phyloP scores from a whole-genome alignment of 2,113 vertebrate species.

The Hepsetus odoe region DNA sequence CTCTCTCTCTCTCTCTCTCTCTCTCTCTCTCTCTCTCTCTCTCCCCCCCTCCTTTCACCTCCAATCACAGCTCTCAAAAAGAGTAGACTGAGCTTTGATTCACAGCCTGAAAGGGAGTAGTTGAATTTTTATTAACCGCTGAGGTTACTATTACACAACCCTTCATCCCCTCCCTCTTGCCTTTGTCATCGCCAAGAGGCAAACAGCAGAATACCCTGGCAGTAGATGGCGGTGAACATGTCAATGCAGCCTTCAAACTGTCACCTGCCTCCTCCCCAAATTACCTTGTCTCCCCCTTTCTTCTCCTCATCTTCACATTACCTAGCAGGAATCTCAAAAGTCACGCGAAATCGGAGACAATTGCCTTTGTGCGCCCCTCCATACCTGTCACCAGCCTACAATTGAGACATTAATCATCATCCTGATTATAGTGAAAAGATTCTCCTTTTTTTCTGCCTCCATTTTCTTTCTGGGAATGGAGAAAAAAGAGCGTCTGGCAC shows the following conservation, averaged over 20 bases:
- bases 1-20: too few species aligned
- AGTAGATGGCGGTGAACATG: constrained; percentile 66
- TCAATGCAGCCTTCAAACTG: constrained; percentile 73
- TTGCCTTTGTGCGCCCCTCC: constrained; percentile 74
- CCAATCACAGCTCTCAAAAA: constrained; percentile 19
- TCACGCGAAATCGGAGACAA: constrained; percentile 56
- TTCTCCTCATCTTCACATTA: constrained; percentile 56
- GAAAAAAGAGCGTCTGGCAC: constrained; percentile 1
- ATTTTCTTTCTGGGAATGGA: constrained; percentile 7
- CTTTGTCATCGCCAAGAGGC: constrained; percentile 52
- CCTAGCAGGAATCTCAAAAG: constrained; percentile 64
- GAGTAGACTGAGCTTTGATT: constrained; percentile 37
- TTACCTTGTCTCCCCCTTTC: constrained; percentile 63
- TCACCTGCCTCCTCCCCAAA: constrained; percentile 71
- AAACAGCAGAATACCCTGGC: constrained; percentile 64
- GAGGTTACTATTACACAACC: constrained; percentile 65
- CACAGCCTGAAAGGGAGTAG: not conserved
- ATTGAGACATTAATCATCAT: constrained; percentile 72
- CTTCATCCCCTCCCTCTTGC: constrained; percentile 51
- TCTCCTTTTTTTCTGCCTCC: constrained; percentile 28
- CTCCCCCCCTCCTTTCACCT: not conserved
- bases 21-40: too few species aligned
- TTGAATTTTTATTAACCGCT: constrained; percentile 68
- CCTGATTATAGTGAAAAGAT: constrained; percentile 66
- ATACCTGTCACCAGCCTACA: constrained; percentile 71